Conservation (phyloP, 2,888 invertebrate species). For the Ctena decussata region DNA sequence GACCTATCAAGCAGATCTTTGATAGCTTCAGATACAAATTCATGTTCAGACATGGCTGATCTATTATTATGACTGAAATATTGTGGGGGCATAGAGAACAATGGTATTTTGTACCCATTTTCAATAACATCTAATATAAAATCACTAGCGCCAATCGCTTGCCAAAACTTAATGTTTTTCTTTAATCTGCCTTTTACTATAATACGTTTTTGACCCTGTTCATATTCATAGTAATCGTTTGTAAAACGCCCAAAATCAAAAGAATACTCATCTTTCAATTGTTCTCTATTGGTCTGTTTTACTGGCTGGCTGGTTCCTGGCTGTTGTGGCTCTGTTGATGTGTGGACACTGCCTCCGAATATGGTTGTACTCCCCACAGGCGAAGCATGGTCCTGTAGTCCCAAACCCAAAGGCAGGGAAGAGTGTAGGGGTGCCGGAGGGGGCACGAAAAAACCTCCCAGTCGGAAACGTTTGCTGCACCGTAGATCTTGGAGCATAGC, state of each 20-base stretch:
- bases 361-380: no score
- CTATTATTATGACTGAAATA: slow-evolving; percentile 1
- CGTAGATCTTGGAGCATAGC: no score
- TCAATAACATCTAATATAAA: slow-evolving; percentile 12
- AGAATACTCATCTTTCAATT: not conserved
- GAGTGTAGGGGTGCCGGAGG: no score
- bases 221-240: slow-evolving; percentile 40
- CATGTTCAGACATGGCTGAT: not conserved
- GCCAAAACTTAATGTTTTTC: slow-evolving; percentile 16
- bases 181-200: slow-evolving; percentile 36
- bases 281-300: no score
- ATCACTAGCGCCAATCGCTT: not conserved
- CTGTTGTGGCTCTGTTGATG: no score
- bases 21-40: slow-evolving; percentile 1
- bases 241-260: slow-evolving; percentile 12
- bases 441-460: no score
- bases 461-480: no score
- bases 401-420: not conserved
- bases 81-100: not conserved
- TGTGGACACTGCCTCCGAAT: no score
- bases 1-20: slow-evolving; percentile 1
- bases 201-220: slow-evolving; percentile 25
- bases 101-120: slow-evolving; percentile 2
- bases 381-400: no score
- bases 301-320: no score